Conservation (phyloP, 2,797 vertebrate genomes). For the Cetoscarus ocellatus region DNA sequence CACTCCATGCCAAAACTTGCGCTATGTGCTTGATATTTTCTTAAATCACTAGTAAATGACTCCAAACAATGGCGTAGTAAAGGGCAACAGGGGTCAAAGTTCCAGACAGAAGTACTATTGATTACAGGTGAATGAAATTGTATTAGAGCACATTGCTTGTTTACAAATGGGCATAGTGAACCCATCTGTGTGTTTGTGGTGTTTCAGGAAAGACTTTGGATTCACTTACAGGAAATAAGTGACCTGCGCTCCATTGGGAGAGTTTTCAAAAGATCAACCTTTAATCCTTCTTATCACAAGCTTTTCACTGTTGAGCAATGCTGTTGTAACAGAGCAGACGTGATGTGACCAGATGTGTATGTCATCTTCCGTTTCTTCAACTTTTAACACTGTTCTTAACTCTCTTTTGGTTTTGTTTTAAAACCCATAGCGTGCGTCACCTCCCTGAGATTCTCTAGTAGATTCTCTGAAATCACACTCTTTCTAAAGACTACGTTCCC, state of each 20-base stretch:
- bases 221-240: slow-evolving; percentile 52
- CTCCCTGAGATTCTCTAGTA: slow-evolving; percentile 19
- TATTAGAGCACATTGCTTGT: not conserved
- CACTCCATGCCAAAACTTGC: too few species aligned
- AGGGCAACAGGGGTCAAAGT: not conserved
- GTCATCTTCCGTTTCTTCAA: not conserved
- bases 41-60: not conserved
- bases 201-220: slow-evolving; percentile 34
- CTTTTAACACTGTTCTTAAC: not conserved
- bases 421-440: not conserved
- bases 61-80: not conserved
- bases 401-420: slow-evolving; percentile 12
- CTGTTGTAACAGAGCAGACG: not conserved
- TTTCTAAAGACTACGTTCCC: slow-evolving; percentile 39
- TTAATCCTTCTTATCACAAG: slow-evolving; percentile 30
- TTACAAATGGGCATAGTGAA: not conserved
- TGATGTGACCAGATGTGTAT: not conserved
- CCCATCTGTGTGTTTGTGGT: not conserved
- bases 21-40: too few species aligned
- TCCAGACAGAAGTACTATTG: slow-evolving; percentile 1
- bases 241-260: slow-evolving; percentile 5
- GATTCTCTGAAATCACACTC: slow-evolving; percentile 39
- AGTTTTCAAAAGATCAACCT: slow-evolving; percentile 21
- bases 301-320: slow-evolving; percentile 31
- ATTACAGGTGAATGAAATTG: not conserved